Evolutionary conservation across 2,888 invertebrate genomes (phyloP).

Genomic region (Drosophila koepferae): DNA sequence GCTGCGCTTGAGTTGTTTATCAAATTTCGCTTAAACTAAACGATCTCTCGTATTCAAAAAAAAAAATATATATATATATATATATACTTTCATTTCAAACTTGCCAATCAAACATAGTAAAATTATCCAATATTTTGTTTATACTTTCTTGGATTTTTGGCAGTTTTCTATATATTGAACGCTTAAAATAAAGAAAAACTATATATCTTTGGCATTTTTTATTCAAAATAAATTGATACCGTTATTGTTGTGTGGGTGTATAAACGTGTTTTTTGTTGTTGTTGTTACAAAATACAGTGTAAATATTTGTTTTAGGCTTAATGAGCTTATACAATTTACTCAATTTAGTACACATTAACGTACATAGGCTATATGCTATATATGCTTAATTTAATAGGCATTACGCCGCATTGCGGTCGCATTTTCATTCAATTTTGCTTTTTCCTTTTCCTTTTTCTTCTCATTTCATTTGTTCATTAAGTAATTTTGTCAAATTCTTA

Average conservation of each 20-base stretch:
- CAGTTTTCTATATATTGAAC: not conserved
- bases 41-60: not conserved
- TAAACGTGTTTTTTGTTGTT: slow-evolving; percentile 19
- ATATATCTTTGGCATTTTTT: slow-evolving; percentile 80
- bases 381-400: slow-evolving; percentile 74
- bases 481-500: slow-evolving; percentile 33
- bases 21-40: not conserved
- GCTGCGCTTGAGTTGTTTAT: not conserved
- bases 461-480: slow-evolving; percentile 28
- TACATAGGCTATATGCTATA: slow-evolving; percentile 42
- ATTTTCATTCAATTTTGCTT: slow-evolving; percentile 33
- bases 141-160: not conserved
- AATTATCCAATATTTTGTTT: slow-evolving; percentile 1
- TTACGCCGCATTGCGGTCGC: slow-evolving; percentile 59
- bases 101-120: not conserved
- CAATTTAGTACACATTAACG: slow-evolving; percentile 61
- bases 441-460: slow-evolving; percentile 6
- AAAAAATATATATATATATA: too few species aligned
- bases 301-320: slow-evolving; percentile 59
- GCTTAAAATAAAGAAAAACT: slow-evolving; percentile 22
- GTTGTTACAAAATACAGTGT: slow-evolving; percentile 64
- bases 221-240: slow-evolving; percentile 79
- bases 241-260: slow-evolving; percentile 48
- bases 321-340: slow-evolving; percentile 64
- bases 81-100: not conserved